phyloP scores from a whole-genome alignment of 2,888 invertebrate species.

The Epinotia ramella region DNA sequence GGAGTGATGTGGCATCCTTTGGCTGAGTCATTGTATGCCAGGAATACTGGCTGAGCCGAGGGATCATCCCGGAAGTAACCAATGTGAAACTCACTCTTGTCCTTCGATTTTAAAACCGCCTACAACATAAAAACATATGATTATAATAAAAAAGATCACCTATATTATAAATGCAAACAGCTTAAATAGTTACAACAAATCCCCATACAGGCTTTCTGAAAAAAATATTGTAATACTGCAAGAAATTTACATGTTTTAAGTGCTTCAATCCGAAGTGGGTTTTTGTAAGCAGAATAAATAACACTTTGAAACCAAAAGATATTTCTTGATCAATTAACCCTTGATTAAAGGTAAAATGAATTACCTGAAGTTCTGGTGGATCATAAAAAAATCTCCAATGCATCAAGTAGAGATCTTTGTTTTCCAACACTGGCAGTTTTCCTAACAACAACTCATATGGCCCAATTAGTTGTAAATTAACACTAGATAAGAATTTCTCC shows the following conservation, averaged over 20 bases:
- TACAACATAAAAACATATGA: conserved; percentile 60
- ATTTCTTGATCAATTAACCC: neutral
- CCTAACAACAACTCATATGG: conserved; percentile 93
- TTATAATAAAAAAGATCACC: neutral
- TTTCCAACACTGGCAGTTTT: conserved; percentile 83
- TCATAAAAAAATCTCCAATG: conserved; percentile 98
- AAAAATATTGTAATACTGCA: no score
- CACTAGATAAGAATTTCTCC: conserved; percentile 86
- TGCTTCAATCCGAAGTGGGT: no score
- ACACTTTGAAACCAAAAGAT: no score
- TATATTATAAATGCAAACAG: neutral
- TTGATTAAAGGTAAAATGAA: neutral
- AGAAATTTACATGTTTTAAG: no score
- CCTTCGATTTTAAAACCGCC: conserved; percentile 89
- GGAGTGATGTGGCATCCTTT: conserved; percentile 89
- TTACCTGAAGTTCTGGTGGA: conserved; percentile 96
- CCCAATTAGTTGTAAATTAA: conserved; percentile 92
- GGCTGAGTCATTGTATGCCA: conserved; percentile 90
- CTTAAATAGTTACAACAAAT: no score
- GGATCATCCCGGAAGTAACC: conserved; percentile 96
- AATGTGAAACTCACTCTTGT: conserved; percentile 91
- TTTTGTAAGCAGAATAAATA: no score
- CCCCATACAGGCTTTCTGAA: no score
- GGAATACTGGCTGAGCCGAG: conserved; percentile 89
- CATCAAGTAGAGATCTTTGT: conserved; percentile 87